phyloP scores from a whole-genome alignment of 2,113 vertebrate genomes.

The Cyanocitta stelleri region DNA sequence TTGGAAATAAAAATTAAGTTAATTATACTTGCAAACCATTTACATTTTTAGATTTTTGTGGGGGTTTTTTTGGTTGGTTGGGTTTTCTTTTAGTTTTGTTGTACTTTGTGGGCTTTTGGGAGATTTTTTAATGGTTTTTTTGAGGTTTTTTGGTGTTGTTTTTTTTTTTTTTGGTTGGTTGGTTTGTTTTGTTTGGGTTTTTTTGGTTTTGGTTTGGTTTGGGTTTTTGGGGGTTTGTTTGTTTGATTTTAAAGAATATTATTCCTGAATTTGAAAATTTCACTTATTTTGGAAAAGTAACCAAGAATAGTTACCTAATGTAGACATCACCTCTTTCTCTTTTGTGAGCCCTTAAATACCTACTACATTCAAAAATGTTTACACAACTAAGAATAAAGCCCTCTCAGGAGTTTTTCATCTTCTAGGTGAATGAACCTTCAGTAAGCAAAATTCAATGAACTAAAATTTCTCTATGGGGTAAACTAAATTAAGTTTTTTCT shows the following conservation, averaged over 20 bases:
- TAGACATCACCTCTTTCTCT: background rate
- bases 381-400: background rate
- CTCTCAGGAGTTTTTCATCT: background rate
- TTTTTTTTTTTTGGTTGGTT: too few species aligned
- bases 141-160: background rate
- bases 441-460: background rate
- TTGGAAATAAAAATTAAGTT: background rate
- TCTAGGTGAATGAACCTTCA: background rate
- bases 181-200: background rate
- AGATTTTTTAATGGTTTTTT: background rate
- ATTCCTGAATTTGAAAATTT: background rate
- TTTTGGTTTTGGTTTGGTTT: background rate
- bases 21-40: background rate
- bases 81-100: background rate
- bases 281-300: background rate
- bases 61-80: background rate
- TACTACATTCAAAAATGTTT: background rate
- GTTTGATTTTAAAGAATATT: background rate
- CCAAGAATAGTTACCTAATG: background rate
- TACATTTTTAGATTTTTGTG: background rate
- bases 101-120: background rate
- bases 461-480: background rate
- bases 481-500: background rate
- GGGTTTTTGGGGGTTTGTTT: background rate
- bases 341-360: background rate